Evolutionary conservation across 2,888 invertebrate genomes (phyloP), one percentile per base, ranked within the genome.

Genomic region (Petrolisthes cinctipes): DNA sequence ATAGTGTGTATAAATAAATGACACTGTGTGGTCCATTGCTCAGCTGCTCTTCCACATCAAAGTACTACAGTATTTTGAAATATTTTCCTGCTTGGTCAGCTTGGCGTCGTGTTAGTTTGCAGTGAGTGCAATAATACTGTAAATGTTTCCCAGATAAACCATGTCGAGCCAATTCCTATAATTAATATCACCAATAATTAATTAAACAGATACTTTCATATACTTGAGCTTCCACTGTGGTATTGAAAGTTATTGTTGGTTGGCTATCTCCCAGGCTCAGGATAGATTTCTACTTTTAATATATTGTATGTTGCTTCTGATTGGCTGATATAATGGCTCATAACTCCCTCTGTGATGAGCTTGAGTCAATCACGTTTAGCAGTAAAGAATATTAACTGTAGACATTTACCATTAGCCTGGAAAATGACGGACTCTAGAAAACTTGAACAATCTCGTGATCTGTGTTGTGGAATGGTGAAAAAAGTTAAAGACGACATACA

Each of bases 171-270:
- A 1, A 61, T 61, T 61, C 9, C 17, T 61, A 61, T 61, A 11
- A 61, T 61, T 61, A n/a, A n/a, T 37, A 37, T 37, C 37, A 37
- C 37, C 37, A 53, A 66, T 82, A 53, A 68, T 20, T 76, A 54
- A 66, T 86, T 82, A 53, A 17, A 17, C 61, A 37, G 82, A 86
- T 66, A 76, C 68, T 75, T 88, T 84, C 81, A 88, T 83, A 80
- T 78, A 81, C 84, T 79, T 84, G 87, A 88, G 87, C 87, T 88
- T 88, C 87, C 87, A 88, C 56, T 83, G 81, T 88, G 83, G 87
- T 88, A 88, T 88, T 88, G 87, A 88, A 83, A 87, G 85, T 75
- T 76, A 61, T 37, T 85, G 85, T 85, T 85, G 68, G 54, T n/a
- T n/a, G n/a, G n/a, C n/a, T n/a, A n/a, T n/a, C 37, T 37, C 37